Conservation (phyloP, 2,113 vertebrate species). For the Phylloscopus trochiloides region DNA sequence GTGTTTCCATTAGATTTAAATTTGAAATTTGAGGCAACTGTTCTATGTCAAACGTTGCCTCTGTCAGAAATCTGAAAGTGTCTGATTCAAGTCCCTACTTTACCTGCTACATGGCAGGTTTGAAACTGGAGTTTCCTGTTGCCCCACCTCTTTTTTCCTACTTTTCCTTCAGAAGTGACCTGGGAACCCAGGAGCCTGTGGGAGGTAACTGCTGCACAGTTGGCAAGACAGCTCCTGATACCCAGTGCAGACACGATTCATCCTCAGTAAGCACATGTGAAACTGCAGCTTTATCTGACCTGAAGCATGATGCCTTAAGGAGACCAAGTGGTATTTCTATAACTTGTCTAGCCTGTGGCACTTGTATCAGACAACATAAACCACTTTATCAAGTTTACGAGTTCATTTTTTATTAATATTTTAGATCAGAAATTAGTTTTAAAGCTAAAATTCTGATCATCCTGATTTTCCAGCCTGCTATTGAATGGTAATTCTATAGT, state of each 20-base stretch:
- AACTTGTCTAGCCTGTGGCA: fast-evolving
- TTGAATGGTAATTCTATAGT: neutral
- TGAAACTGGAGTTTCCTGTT: neutral
- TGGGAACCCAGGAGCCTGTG: neutral
- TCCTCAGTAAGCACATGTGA: neutral
- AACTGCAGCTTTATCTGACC: neutral
- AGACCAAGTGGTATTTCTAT: neutral
- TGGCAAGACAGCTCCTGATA: neutral
- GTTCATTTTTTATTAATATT: neutral
- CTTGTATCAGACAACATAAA: neutral
- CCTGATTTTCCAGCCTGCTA: neutral
- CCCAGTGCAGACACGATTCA: too few species aligned
- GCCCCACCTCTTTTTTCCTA: too few species aligned
- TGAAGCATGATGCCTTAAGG: neutral
- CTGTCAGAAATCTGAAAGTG: neutral
- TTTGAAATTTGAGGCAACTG: neutral
- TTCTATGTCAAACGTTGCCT: fast-evolving
- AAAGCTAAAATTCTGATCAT: neutral
- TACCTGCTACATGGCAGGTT: neutral
- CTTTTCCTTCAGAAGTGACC: neutral
- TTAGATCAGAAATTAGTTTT: neutral
- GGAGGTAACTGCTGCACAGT: neutral
- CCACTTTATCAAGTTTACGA: neutral
- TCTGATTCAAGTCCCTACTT: neutral
- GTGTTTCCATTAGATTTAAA: neutral